Percentiles rank a stretch among this genome's conserved stretches.
Evolutionary conservation across 2,797 vertebrate species (phyloP).

Genomic region (Myotis planiceps): DNA sequence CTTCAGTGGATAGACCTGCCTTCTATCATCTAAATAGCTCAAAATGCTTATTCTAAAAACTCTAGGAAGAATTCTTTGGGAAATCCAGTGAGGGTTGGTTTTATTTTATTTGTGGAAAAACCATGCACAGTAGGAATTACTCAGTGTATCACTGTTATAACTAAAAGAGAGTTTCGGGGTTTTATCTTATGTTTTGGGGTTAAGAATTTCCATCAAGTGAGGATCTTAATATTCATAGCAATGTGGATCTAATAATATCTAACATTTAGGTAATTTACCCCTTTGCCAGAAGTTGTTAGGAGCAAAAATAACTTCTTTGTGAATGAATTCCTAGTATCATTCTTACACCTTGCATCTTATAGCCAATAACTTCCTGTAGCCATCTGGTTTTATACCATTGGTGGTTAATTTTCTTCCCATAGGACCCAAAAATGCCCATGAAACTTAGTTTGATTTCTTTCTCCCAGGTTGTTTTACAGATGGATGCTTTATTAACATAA

Average conservation of each 20-base stretch:
- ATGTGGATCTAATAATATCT: not conserved
- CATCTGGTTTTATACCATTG: not conserved
- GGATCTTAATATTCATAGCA: not conserved
- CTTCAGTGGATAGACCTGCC: not conserved
- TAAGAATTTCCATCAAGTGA: not conserved
- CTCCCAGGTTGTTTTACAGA: slow-evolving; percentile 10
- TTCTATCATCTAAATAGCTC: not conserved
- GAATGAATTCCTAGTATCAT: not conserved
- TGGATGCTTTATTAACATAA: not conserved
- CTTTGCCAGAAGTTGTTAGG: not conserved
- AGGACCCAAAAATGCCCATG: not conserved
- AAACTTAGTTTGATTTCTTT: slow-evolving; percentile 22
- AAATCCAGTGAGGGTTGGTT: not conserved
- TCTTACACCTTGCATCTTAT: not conserved
- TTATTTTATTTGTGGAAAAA: slow-evolving; percentile 44
- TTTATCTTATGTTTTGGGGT: not conserved
- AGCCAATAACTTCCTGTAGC: not conserved
- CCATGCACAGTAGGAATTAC: not conserved
- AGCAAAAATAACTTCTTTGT: not conserved
- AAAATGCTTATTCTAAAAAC: not conserved
- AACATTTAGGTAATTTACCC: not conserved
- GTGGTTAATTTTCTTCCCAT: not conserved
- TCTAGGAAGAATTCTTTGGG: not conserved
- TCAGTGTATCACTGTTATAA: not conserved
- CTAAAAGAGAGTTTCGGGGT: not conserved